Evolutionary conservation across 1,140 invertebrate species (phyloP).

Genomic region (Leptoteleia sp.): DNA sequence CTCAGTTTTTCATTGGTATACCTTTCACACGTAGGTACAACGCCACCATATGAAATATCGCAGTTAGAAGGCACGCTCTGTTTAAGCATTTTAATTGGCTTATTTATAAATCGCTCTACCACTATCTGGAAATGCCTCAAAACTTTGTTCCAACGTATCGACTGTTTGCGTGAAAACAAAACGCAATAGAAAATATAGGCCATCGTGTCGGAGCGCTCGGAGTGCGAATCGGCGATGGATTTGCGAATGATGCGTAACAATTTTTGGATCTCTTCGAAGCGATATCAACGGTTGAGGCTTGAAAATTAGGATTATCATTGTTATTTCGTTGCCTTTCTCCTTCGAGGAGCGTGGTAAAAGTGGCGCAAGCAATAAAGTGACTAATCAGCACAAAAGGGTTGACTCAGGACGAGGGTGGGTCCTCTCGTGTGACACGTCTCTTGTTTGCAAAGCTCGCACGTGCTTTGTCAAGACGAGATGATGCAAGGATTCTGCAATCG

Average conservation of each 20-base stretch:
- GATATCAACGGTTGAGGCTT: no score
- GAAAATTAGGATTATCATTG: no score
- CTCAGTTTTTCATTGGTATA: conserved; percentile 50
- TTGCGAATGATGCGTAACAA: no score
- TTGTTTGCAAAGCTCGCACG: conserved; percentile 17
- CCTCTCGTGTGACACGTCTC: conserved; percentile 32
- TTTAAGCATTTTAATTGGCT: conserved; percentile 78
- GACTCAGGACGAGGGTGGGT: conserved; percentile 4
- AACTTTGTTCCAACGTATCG: conserved; percentile 32
- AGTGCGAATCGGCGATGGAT: no score
- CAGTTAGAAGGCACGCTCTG: conserved; percentile 78
- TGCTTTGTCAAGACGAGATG: conserved; percentile 24
- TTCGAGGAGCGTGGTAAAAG: no score
- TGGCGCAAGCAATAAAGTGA: neutral
- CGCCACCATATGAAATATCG: conserved; percentile 64
- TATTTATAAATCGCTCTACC: conserved; percentile 30
- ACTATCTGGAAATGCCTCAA: conserved; percentile 23
- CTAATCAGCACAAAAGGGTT: neutral
- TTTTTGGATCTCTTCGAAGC: no score
- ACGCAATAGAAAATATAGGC: conserved; percentile 40
- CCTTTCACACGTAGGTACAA: conserved; percentile 61
- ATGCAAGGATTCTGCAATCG: conserved; percentile 68
- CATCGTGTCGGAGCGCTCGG: conserved; percentile 10
- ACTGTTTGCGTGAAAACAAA: conserved; percentile 21
- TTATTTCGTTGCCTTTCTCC: no score